These are phyloP conservation scores for Dascyllus trimaculatus DNA, from an alignment of 2,113 vertebrate species.

Conservation along the genomic window DNA sequence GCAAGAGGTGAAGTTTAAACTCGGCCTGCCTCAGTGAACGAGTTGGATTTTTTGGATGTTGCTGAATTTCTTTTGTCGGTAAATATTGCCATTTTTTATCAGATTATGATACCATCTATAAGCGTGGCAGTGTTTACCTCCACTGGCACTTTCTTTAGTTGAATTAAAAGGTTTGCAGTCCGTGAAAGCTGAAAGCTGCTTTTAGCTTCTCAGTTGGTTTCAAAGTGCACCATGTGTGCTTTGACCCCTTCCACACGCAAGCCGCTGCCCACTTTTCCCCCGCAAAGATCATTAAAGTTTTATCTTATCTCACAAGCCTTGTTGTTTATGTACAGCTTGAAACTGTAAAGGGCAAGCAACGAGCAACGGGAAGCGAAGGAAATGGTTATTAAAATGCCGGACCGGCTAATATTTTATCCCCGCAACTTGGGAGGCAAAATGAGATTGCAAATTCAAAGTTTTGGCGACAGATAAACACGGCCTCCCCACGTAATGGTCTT, in stretches of 20 bases:
- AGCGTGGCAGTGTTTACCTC: slow-evolving; percentile 13
- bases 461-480: slow-evolving; percentile 55
- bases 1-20: slow-evolving; percentile 14
- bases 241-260: slow-evolving; percentile 52
- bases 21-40: slow-evolving; percentile 26
- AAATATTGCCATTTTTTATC: slow-evolving; percentile 19
- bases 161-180: slow-evolving; percentile 20
- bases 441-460: slow-evolving; percentile 53
- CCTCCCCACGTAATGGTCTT: slow-evolving; percentile 22
- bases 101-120: slow-evolving; percentile 14
- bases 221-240: slow-evolving; percentile 48
- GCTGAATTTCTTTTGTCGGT: slow-evolving; percentile 13
- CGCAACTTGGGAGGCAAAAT: slow-evolving; percentile 40
- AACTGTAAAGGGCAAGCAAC: slow-evolving; percentile 45
- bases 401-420: slow-evolving; percentile 32
- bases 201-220: background rate
- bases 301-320: slow-evolving; percentile 48
- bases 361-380: slow-evolving; percentile 40
- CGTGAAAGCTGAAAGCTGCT: slow-evolving; percentile 32
- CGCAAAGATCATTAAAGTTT: slow-evolving; percentile 47
- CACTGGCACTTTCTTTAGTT: slow-evolving; percentile 13
- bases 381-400: slow-evolving; percentile 35
- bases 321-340: slow-evolving; percentile 48
- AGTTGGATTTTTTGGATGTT: slow-evolving; percentile 14
- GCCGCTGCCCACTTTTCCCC: slow-evolving; percentile 34